These are phyloP conservation scores for Therioaphis trifolii DNA, from an alignment of 2,888 invertebrate genomes.

Conservation along the genomic window DNA sequence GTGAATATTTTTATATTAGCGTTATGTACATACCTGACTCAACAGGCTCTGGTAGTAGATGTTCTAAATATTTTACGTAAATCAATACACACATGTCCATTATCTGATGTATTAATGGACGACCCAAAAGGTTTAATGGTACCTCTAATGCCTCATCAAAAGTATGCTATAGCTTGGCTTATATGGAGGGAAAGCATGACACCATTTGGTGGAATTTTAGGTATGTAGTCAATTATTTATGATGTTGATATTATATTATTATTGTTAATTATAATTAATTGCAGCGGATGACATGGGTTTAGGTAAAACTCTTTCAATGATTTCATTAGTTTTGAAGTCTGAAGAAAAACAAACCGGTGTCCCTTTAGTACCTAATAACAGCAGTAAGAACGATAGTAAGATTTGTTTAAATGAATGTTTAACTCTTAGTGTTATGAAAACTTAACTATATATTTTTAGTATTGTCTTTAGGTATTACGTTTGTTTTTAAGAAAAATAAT, in stretches of 20 bases:
- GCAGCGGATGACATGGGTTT: conserved; percentile 83
- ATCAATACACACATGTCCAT: conserved; percentile 77
- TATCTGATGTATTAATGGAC: conserved; percentile 72
- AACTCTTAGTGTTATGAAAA: too few relatives aligned
- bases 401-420: background rate
- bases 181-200: conserved; percentile 87
- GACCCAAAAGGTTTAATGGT: conserved; percentile 76
- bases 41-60: conserved; percentile 78
- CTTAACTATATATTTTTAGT: too few relatives aligned
- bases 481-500: background rate
- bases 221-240: conserved; percentile 69
- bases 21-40: conserved; percentile 76
- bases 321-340: conserved; percentile 75
- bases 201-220: conserved; percentile 88
- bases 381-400: background rate
- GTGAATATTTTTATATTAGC: conserved; percentile 70
- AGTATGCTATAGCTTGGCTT: conserved; percentile 88
- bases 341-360: conserved; percentile 68
- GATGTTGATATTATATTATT: background rate
- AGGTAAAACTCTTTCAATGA: conserved; percentile 86
- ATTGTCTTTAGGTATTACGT: too few relatives aligned
- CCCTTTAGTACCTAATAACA: conserved; percentile 66
- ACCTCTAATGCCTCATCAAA: conserved; percentile 84
- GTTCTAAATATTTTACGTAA: conserved; percentile 79
- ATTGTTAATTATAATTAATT: conserved; percentile 46